Evolutionary conservation across 2,797 vertebrate genomes (phyloP), one percentile per base, ranked within the genome.

Genomic region (Halcyon chelicuti): DNA sequence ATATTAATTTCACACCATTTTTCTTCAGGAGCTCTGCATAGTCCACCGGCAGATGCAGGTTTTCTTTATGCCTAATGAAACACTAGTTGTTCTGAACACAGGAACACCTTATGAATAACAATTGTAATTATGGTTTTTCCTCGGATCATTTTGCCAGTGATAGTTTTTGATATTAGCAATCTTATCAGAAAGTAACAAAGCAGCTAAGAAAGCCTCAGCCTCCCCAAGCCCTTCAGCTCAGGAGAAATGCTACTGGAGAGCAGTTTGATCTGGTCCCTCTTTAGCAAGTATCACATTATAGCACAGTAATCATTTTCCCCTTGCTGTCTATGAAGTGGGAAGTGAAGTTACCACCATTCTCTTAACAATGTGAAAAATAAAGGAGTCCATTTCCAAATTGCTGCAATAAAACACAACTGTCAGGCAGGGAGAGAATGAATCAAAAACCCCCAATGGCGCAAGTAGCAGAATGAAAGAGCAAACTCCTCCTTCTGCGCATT

Each of bases 361-460:
- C 17, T 42, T 80, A 75, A 87, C 49, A 89, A 33, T 29, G 61
- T 46, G 74, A 55, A 60, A 74, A 81, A 93, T 91, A 40, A 82
- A 96, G 57, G 68, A 78, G 65, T 35, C 60, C 21, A 37, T 78
- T 88, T 83, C 74, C 72, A 94, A 93, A 92, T 49, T 3, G 8
- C 78, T 90, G 61, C 82, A 74, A 58, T 86, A 91, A 92, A 87
- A 33, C 67, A 80, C 67, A 57, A 85, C 25, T 74, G 91, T 65
- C 65, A 87, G 71, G 65, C 77, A 74, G 84, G 31, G 21, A 7
- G 67, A 84, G 49, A 26, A 44, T 22, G 37, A 70, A 61, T n/a
- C 42, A 42, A 51, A 16, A 51, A 6, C 26, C 49, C 26, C 26
- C 26, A 51, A 7, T 28, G 2, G 26, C 37, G 42, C 14, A 33